These are phyloP conservation scores for Anneissia japonica DNA, from an alignment of 35 echinoderm and acorn worm genomes.

Conservation along the genomic window DNA sequence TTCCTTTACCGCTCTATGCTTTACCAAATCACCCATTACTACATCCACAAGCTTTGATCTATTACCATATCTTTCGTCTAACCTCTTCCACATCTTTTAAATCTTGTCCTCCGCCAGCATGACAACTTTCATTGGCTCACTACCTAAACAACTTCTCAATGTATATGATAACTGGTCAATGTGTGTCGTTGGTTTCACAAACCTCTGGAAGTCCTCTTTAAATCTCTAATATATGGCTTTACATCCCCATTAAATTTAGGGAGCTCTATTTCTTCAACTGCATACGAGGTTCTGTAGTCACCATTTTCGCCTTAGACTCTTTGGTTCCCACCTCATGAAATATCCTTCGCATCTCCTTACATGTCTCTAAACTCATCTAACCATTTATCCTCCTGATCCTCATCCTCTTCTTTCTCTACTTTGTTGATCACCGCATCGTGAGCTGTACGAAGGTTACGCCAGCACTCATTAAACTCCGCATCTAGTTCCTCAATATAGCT, in stretches of 20 bases:
- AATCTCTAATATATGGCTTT: background rate
- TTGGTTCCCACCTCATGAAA: background rate
- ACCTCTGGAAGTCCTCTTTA: background rate
- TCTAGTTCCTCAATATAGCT: no score
- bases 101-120: background rate
- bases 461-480: no score
- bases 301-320: background rate
- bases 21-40: constrained; percentile 1
- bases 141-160: background rate
- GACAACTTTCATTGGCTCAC: background rate
- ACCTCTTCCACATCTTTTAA: background rate
- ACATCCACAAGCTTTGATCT: background rate
- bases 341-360: background rate
- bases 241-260: background rate
- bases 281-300: background rate
- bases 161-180: background rate
- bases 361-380: background rate
- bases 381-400: background rate
- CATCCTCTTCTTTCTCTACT: no score
- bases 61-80: constrained; percentile 5
- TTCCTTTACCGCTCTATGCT: background rate
- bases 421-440: background rate
- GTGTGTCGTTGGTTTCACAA: background rate
- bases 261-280: background rate
- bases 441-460: no score